phyloP scores from a whole-genome alignment of 2,888 invertebrate species.

The Stenichneumon culpator region DNA sequence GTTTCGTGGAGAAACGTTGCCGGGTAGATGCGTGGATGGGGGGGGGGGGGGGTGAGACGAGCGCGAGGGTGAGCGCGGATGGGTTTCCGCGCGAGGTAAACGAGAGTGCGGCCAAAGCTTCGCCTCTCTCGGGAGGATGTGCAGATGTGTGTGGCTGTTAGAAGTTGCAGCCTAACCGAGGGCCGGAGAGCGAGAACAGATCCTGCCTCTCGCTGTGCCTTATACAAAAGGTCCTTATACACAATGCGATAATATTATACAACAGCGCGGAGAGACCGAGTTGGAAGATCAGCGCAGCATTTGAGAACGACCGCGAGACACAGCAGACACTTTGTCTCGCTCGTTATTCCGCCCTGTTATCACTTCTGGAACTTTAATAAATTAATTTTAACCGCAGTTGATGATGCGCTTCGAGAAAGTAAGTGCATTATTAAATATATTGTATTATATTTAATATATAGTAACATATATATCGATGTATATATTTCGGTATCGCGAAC shows the following conservation, averaged over 20 bases:
- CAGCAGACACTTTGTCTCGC: constrained; percentile 1
- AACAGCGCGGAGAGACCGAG: constrained; percentile 8
- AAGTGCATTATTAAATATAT: background rate
- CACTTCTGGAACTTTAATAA: constrained; percentile 29
- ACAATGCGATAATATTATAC: constrained; percentile 48
- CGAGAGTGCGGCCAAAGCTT: constrained; percentile 40
- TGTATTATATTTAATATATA: no score
- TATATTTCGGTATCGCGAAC: background rate
- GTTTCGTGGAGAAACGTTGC: constrained; percentile 47
- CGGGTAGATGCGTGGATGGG: constrained; percentile 11
- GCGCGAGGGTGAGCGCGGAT: constrained; percentile 45
- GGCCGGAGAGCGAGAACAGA: constrained; percentile 32
- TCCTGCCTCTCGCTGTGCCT: constrained; percentile 24
- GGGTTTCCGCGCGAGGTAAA: constrained; percentile 33
- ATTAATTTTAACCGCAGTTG: constrained; percentile 42
- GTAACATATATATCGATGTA: background rate
- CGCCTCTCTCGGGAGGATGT: constrained; percentile 57
- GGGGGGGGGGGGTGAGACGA: constrained; percentile 10
- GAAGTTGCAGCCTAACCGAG: constrained; percentile 56
- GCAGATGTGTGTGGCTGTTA: constrained; percentile 59
- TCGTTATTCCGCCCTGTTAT: background rate
- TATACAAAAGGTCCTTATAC: constrained; percentile 29
- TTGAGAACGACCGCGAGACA: constrained; percentile 36
- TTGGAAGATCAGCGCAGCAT: constrained; percentile 45
- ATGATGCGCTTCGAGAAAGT: constrained; percentile 2